These are phyloP conservation scores for Molothrus aeneus DNA, from an alignment of 2,797 vertebrate species.

Conservation along the genomic window DNA sequence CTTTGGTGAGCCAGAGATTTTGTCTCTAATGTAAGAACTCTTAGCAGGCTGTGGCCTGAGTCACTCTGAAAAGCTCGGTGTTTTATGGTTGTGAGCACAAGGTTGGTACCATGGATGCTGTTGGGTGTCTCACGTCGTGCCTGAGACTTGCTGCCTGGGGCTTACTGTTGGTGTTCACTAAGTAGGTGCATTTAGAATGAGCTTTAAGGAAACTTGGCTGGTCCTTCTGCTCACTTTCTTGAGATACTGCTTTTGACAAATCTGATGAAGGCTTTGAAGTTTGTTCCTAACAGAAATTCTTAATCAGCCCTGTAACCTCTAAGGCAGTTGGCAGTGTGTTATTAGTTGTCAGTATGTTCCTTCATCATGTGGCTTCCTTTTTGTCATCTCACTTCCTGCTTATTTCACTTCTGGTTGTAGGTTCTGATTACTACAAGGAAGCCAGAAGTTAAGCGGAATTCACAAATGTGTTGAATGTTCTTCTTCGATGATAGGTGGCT, in stretches of 20 bases:
- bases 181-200: neutral
- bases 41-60: neutral
- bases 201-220: neutral
- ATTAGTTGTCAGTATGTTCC: neutral
- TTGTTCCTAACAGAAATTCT: neutral
- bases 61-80: neutral
- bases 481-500: neutral
- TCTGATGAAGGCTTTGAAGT: neutral
- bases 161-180: neutral
- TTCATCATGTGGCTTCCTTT: slow-evolving; percentile 46
- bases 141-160: neutral
- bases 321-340: neutral
- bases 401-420: slow-evolving; percentile 18
- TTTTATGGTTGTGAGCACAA: neutral
- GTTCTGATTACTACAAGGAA: slow-evolving; percentile 33
- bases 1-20: neutral
- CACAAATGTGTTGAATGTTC: neutral
- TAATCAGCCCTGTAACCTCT: neutral
- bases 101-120: neutral
- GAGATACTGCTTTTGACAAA: neutral
- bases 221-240: neutral
- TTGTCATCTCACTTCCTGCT: slow-evolving; percentile 52
- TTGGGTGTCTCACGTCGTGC: neutral
- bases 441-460: neutral
- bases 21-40: neutral